These are phyloP conservation scores for Melieria crassipennis DNA, from an alignment of 2,888 invertebrate species.

Conservation along the genomic window DNA sequence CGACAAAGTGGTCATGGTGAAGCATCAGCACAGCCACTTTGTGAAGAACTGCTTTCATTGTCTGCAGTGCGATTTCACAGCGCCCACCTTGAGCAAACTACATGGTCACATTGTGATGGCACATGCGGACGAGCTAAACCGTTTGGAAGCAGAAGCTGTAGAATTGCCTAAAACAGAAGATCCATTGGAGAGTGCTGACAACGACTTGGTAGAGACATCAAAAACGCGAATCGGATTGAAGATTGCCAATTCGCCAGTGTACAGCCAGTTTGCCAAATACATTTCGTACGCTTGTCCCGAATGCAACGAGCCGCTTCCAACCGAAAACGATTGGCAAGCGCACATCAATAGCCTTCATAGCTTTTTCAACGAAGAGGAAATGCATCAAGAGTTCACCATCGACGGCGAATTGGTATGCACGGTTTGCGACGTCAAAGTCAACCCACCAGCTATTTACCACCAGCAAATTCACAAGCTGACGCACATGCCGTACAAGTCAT, in stretches of 20 bases:
- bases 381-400: constrained; percentile 21
- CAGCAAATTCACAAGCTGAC: constrained; percentile 40
- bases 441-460: neutral
- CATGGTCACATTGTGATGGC: neutral
- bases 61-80: constrained; percentile 11
- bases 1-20: constrained; percentile 12
- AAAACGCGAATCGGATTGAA: constrained; percentile 25
- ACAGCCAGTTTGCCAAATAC: constrained; percentile 37
- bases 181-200: neutral
- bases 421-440: constrained; percentile 31
- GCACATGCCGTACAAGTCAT: constrained; percentile 39
- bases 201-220: constrained; percentile 4
- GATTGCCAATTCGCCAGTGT: constrained; percentile 18
- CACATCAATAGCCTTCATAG: constrained; percentile 37
- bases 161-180: too few relatives aligned
- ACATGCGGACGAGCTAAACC: neutral
- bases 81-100: neutral
- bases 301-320: constrained; percentile 38
- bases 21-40: constrained; percentile 17
- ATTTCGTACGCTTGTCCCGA: constrained; percentile 42
- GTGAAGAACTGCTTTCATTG: constrained; percentile 9
- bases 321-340: constrained; percentile 33
- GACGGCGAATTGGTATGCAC: constrained; percentile 32
- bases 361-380: constrained; percentile 33
- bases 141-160: constrained; percentile 5